These are phyloP conservation scores for Diadema setosum DNA, from an alignment of 35 echinoderm and acorn worm species.

Conservation along the genomic window DNA sequence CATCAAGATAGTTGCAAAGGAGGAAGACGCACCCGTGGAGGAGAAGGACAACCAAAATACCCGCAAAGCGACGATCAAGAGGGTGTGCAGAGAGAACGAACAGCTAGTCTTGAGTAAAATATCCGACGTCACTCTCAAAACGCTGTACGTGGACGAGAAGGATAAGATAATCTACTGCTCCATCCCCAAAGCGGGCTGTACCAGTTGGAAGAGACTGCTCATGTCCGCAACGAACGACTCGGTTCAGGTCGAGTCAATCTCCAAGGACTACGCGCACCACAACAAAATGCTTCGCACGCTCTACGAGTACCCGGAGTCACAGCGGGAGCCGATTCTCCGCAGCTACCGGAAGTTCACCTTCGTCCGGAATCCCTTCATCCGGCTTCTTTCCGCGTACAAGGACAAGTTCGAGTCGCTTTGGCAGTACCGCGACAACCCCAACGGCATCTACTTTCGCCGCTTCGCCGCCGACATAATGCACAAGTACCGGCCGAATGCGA, in stretches of 20 bases:
- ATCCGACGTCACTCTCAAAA: background rate
- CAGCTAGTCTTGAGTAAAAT: background rate
- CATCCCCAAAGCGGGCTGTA: conserved; percentile 81
- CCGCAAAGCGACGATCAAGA: background rate
- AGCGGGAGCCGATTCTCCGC: background rate
- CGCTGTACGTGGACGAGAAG: background rate
- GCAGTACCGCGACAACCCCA: background rate
- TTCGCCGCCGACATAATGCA: conserved; percentile 41
- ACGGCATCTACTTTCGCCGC: conserved; percentile 9
- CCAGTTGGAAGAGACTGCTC: background rate
- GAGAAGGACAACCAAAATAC: background rate
- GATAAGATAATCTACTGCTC: background rate
- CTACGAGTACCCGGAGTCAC: background rate
- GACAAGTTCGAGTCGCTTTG: conserved; percentile 16
- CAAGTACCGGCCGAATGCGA: conserved; percentile 38
- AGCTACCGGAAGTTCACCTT: conserved; percentile 33
- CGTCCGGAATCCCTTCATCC: conserved; percentile 32
- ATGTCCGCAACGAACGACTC: background rate
- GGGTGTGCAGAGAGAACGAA: background rate
- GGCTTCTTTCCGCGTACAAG: conserved; percentile 23
- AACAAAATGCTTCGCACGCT: background rate
- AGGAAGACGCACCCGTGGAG: too few species aligned
- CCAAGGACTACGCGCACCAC: background rate
- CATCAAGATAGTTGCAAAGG: too few species aligned
- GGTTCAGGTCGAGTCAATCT: background rate